Evolutionary conservation across 2,113 vertebrate genomes (phyloP), one percentile per base, ranked within the genome.

Genomic region (Periophthalmodon schlosseri): DNA sequence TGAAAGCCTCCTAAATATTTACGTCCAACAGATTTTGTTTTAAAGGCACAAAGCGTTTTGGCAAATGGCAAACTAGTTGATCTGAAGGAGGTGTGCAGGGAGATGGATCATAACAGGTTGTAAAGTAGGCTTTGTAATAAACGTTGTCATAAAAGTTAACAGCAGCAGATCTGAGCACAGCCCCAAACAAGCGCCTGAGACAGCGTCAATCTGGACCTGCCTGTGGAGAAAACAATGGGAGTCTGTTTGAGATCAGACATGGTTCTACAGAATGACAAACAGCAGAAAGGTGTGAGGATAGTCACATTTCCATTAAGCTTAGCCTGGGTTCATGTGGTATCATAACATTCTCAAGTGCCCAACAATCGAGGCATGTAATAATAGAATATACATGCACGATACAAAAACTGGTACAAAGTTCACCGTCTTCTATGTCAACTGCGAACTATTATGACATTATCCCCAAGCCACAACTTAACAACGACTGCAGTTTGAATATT

Each of bases 11-110:
- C 75, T 89, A 83, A 88, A 89, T 84, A 85, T 86, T 89, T 85
- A 89, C 73, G 79, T 47, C 20, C 52, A 64, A 87, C 88, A 90
- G 86, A 87, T 89, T 88, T 85, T 46, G 49, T 75, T 88, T 84
- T 84, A 82, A 77, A 77, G 64, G 74, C 77, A 44, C 52, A 47
- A 56, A 75, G 71, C 47, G 33, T 67, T 86, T 86, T 79, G 78
- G 15, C 70, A 63, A 66, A 89, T 74, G 76, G 70, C 70, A 46
- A 69, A 49, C 78, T 54, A 34, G 80, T 72, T 52, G 28, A 50
- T 85, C 77, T 54, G 73, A 68, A 60, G 64, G 74, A 78, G 70
- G 75, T 73, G 46, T 68, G 64, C 57, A 36, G 24, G 58, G 28
- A 61, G 24, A 69, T 66, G 78, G 82, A 60, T 70, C 73, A 79